Evolutionary conservation across 2,888 invertebrate genomes (phyloP), one percentile per base, ranked within the genome.

Genomic region (Eupithecia exiguata): DNA sequence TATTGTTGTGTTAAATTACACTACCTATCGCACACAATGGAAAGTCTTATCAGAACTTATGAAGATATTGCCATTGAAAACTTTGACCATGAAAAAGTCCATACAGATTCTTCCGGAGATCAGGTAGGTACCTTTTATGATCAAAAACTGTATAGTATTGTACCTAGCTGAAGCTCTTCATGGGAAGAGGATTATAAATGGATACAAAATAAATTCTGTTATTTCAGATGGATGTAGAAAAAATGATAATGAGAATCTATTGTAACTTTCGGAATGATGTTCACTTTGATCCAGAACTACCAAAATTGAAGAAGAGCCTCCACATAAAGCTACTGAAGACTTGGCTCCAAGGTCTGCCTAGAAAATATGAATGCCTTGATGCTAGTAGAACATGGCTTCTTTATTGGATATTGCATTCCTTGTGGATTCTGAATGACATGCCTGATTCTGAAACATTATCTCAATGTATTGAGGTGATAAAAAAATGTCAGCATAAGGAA

Each of bases 371-470:
- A 96, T 96, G 96, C 86, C 94, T 99, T 79, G 99, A 99, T 95
- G 97, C 98, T 14, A 99, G 99, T 89, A 96, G 99, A 83, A 97
- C 99, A 10, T 99, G 99, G 99, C 94, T 99, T 77, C 97, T 98
- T 84, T 99, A 99, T 88, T 99, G 99, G 99, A 98, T 98, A 78
- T 90, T 99, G 49, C 99, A 99, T 93, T 96, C 98, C 7, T 94
- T 99, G 53, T 96, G 97, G 88, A 92, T 99, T 78, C 82, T 95
- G 46, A 91, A 93, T 84, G 92, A 93, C 65, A 90, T 95, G 92
- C 94, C 94, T 58, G 92, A 93, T 86, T 81, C 84, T 70, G 89
- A 91, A 77, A 92, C 86, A 71, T 81, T 93, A 65, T 91, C 92
- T 25, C 82, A 92, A 81, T 82, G 89, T 66, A 92, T 94, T 5